Percentiles rank a stretch among this genome's conserved stretches.
Conservation (phyloP, 1,140 invertebrate genomes). For the Pseudomyrmex concolor region DNA sequence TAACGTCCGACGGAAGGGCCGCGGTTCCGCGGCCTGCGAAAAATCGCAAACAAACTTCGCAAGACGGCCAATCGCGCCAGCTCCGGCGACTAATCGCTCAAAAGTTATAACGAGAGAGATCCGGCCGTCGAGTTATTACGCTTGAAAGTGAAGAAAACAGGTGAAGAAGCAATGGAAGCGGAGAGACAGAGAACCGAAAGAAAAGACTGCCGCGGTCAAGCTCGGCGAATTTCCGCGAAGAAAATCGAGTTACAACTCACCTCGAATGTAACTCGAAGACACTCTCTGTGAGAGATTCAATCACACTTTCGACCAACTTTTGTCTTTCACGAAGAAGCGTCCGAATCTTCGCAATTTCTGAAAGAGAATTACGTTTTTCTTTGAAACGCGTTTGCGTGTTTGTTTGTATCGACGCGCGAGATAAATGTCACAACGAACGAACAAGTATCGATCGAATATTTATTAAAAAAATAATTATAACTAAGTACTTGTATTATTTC, state of each 20-base stretch:
- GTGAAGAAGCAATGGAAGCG: background rate
- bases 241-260: conserved; percentile 62
- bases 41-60: conserved; percentile 59
- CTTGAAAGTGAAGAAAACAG: conserved; percentile 45
- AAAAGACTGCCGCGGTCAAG: conserved; percentile 47
- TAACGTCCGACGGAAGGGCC: conserved; percentile 50
- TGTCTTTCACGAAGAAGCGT: background rate
- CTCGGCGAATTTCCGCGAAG: conserved; percentile 54
- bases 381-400: no score
- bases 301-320: conserved; percentile 48
- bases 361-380: no score
- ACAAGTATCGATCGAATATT: no score
- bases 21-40: conserved; percentile 56
- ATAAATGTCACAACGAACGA: no score
- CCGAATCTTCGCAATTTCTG: background rate
- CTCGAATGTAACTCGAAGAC: conserved; percentile 52
- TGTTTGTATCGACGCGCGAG: no score
- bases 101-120: conserved; percentile 62
- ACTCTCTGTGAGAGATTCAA: conserved; percentile 59
- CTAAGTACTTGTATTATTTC: no score
- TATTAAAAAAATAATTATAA: no score
- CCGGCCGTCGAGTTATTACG: conserved; percentile 54
- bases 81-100: conserved; percentile 54
- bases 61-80: conserved; percentile 51
- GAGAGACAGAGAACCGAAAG: background rate